Base-by-base conservation (phyloP, 2,888 invertebrate species). In the Habrosyne pyritoides region DNA sequence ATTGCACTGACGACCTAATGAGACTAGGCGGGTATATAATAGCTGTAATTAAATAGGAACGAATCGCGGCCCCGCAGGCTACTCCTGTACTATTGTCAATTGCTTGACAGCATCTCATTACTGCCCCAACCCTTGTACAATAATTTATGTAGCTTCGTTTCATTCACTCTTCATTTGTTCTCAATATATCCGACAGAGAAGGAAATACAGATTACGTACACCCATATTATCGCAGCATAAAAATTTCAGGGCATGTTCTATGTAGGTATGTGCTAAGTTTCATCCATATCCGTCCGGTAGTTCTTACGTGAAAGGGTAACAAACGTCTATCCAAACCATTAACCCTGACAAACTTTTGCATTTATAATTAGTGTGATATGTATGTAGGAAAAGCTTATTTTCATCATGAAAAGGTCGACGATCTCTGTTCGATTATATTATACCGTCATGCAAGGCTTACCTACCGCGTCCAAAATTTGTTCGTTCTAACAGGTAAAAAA, bases 41-140 rank as follows among this genome's bases (percentile, higher is more conserved):
- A 81, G 83, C 83, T 81, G 80, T 79, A 83, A 88, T 89, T 87
- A 83, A 75, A 77, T 79, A 66, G 69, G 64, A 65, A 71, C 67
- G 28, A 49, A 49, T 49, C n/a, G 24, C 66, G 70, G 67, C 69
- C 71, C 78, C 63, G 72, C 67, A 67, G 75, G 75, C 73, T 61
- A 67, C 59, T 51, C 2, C 61, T 60, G 60, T 53, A 56, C 70
- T 66, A 73, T 77, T 77, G 79, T 79, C 73, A 66, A 71, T 72
- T 22, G 53, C 59, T 67, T 70, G 71, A 72, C 73, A 73, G 61
- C 65, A 62, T 68, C 74, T 75, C 70, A 79, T 79, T 73, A 79
- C 64, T 64, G 66, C 61, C 62, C 59, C 69, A 62, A 65, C 66
- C 61, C 67, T 53, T 47, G 60, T 53, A 66, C 60, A 60, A 49